A percentile compares a stretch with the other conserved stretches of the same genome.
Evolutionary conservation across 2,797 vertebrate species (phyloP).

Genomic region (Pipistrellus nathusii): DNA sequence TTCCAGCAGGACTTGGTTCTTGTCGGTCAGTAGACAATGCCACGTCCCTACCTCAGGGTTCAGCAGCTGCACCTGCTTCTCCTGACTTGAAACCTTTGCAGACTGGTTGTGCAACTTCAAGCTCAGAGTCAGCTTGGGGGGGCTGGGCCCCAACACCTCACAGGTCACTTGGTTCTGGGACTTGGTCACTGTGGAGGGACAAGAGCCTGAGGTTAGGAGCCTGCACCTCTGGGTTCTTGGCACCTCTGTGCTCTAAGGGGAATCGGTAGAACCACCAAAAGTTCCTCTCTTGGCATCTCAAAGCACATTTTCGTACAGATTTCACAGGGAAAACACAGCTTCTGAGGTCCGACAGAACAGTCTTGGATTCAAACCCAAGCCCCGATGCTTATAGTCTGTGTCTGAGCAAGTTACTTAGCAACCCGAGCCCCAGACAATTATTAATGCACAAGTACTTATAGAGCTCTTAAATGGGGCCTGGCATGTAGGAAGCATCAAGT

Average conservation of each 20-base stretch:
- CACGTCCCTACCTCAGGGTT: constrained; percentile 45
- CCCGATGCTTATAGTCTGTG: background rate
- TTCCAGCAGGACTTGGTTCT: background rate
- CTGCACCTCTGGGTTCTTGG: background rate
- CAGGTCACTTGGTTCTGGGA: constrained; percentile 31
- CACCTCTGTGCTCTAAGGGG: background rate
- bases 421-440: background rate
- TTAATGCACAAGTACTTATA: background rate
- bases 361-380: constrained; percentile 39
- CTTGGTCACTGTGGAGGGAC: constrained; percentile 38
- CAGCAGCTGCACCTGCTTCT: background rate
- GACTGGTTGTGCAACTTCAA: constrained; percentile 4
- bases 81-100: background rate
- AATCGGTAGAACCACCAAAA: background rate
- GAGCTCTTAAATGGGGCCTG: background rate
- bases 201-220: background rate
- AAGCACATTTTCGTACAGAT: background rate
- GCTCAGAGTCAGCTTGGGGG: background rate
- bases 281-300: background rate
- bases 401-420: background rate
- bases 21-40: constrained; percentile 59
- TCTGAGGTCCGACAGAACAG: background rate
- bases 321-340: background rate
- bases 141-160: constrained; percentile 67
- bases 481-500: background rate